Evolutionary conservation across 2,113 vertebrate species (phyloP), one percentile per base, ranked within the genome.

Genomic region (Smithornis capensis): DNA sequence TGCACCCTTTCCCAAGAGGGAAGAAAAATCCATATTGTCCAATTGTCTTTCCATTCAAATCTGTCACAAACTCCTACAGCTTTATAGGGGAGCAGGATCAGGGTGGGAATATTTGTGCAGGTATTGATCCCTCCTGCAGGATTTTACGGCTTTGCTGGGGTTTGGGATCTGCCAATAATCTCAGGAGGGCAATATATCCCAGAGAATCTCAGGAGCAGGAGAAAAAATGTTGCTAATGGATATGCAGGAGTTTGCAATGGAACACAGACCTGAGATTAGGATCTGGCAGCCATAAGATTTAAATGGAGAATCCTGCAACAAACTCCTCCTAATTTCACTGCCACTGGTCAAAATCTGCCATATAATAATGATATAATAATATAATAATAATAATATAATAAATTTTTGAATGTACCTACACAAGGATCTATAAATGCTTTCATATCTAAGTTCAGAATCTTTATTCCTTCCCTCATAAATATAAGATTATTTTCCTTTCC

Each of bases 31-130:
- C 45, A 53, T 95, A 52, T n/a, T 44, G 67, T 18, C 70, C 82
- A 67, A 78, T 94, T 88, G 49, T 88, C 63, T 91, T 94, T 57
- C 90, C 82, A 59, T 94, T 90, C 88, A 91, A 92, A 95, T 47
- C 70, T 21, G 55, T 85, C 57, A 37, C 29, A 42, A 77, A 59
- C 29, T 63, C 78, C 55, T 23, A 0, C 24, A 83, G 89, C 67
- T 90, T 28, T 47, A 3, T 0, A n/a, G 67, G 80, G 78, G 40
- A 95, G 62, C 2, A 8, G 68, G 90, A 77, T 67, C 6, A 8
- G 49, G 85, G 71, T 4, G 8, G 93, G 90, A 16, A 52, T 83
- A 50, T 97, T 83, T 90, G 85, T 37, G 25, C 50, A 2, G 15
- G 35, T 86, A 95, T 96, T 52, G 94, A 95, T 94, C 90, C 3